phyloP scores from a whole-genome alignment of 2,888 invertebrate genomes.

The Eudasyphora cyanicolor region DNA sequence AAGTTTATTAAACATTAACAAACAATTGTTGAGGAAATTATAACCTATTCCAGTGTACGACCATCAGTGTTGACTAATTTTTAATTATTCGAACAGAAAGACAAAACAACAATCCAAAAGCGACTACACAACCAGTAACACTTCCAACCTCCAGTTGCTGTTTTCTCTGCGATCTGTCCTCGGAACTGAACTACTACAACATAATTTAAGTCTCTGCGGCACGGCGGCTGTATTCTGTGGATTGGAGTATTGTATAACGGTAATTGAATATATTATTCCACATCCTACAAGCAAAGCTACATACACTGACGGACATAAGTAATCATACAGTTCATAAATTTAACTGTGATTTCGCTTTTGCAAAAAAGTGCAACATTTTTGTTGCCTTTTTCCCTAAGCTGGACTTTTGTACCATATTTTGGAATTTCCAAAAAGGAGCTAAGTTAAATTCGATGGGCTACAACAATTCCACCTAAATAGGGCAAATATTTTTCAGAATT shows the following conservation, averaged over 20 bases:
- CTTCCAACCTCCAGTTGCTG: neutral
- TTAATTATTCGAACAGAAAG: neutral
- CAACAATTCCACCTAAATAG: no score
- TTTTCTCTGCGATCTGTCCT: neutral
- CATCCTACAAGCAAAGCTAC: neutral
- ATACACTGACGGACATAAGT: no score
- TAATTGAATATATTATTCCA: slow-evolving; percentile 34
- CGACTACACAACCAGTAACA: neutral
- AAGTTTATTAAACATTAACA: neutral
- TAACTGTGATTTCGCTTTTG: no score
- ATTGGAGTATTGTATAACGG: slow-evolving; percentile 21
- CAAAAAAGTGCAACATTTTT: no score
- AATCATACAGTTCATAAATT: no score
- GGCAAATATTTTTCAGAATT: no score
- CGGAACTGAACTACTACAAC: no score
- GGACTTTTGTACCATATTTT: no score
- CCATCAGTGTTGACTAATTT: neutral
- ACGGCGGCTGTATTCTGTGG: neutral
- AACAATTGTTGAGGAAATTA: neutral
- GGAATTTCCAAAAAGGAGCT: no score
- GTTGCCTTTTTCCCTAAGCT: no score
- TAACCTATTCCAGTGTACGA: neutral
- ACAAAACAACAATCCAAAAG: neutral
- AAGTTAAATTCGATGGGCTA: no score
- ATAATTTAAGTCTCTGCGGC: neutral